A percentile compares a stretch with the other conserved stretches of the same genome.
Conservation (phyloP, 2,888 invertebrate species). For the Neoscelio sp. region DNA sequence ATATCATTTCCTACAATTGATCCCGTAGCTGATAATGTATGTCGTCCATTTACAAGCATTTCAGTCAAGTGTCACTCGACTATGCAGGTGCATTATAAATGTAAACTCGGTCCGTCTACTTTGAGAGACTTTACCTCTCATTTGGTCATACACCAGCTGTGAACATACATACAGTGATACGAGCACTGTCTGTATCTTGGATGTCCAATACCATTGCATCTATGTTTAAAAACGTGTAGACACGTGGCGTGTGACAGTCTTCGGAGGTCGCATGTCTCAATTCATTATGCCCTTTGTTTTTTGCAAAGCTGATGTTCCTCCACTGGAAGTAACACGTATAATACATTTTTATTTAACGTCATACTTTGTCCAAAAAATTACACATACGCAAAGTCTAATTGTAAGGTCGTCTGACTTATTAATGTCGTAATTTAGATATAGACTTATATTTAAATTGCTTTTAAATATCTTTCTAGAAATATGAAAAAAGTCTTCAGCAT, state of each 20-base stretch:
- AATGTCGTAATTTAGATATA: too few species aligned
- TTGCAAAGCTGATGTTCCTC: conserved; percentile 5
- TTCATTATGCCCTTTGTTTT: conserved; percentile 15
- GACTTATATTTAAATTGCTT: too few species aligned
- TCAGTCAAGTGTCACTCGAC: conserved; percentile 44
- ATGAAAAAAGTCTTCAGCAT: too few species aligned
- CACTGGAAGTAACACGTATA: conserved; percentile 1
- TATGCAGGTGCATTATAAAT: conserved; percentile 63
- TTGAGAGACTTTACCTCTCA: conserved; percentile 71
- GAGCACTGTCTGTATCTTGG: conserved; percentile 74
- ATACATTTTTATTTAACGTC: too few species aligned
- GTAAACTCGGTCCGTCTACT: conserved; percentile 60
- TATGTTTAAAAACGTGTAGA: conserved; percentile 23
- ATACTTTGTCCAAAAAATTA: too few species aligned
- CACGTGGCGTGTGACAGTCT: conserved; percentile 52
- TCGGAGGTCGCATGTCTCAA: conserved; percentile 3
- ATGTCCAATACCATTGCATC: conserved; percentile 20
- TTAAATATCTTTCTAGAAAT: too few species aligned
- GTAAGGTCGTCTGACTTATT: too few species aligned
- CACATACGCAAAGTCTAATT: too few species aligned
- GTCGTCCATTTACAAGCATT: conserved; percentile 24
- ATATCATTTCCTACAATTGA: conserved; percentile 12
- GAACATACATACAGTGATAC: conserved; percentile 81
- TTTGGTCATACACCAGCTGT: conserved; percentile 78
- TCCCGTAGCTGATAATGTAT: conserved; percentile 9